These are phyloP conservation scores for Andinoacara biseriatus DNA, from an alignment of 2,113 vertebrate species.

Conservation along the genomic window DNA sequence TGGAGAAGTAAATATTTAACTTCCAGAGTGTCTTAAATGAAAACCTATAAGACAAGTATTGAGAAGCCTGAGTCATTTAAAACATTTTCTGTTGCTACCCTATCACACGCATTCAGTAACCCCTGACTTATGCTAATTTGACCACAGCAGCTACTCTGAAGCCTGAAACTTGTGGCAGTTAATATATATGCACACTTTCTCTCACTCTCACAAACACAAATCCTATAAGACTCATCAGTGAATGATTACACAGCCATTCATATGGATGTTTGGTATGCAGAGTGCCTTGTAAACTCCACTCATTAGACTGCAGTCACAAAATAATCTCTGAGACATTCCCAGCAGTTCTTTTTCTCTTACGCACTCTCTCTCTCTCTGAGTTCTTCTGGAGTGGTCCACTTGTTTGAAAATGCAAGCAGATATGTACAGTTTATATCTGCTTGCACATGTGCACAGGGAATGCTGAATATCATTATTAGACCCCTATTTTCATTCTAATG, in stretches of 20 bases:
- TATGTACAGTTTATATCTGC: no score
- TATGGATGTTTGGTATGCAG: constrained; percentile 57
- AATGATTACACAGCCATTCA: constrained; percentile 61
- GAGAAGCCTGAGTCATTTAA: constrained; percentile 1
- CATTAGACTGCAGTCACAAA: constrained; percentile 66
- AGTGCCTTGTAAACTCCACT: constrained; percentile 54
- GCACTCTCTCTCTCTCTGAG: background rate
- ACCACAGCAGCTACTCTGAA: background rate
- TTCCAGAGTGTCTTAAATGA: constrained; percentile 7
- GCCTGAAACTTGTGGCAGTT: constrained; percentile 10
- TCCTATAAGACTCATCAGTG: constrained; percentile 20
- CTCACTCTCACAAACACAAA: background rate
- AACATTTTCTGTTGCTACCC: background rate
- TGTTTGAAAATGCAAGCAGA: background rate
- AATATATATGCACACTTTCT: background rate
- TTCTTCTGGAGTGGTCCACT: constrained; percentile 15
- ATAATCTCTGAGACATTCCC: constrained; percentile 61
- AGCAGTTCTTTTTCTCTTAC: constrained; percentile 6
- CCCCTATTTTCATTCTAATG: constrained; percentile 12
- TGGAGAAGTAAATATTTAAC: constrained; percentile 38
- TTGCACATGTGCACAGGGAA: background rate
- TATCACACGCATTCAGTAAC: background rate
- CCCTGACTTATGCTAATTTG: constrained; percentile 20
- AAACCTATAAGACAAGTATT: background rate
- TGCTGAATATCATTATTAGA: constrained; percentile 37